Evolutionary conservation across 1,140 invertebrate genomes (phyloP).

Genomic region (Arion vulgaris): DNA sequence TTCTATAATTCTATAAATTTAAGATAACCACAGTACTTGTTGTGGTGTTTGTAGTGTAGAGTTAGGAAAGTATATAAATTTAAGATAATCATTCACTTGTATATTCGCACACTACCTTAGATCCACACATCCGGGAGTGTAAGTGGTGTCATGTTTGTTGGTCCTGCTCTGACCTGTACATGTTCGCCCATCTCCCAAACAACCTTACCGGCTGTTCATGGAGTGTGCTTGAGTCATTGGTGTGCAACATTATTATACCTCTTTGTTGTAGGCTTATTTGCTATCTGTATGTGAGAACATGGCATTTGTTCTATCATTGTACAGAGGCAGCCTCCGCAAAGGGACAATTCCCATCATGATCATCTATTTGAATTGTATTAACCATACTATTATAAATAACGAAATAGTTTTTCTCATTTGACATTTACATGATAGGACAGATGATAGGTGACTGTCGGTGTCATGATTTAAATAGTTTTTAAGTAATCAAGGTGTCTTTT

Average conservation of each 20-base stretch:
- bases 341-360: slow-evolving; percentile 17
- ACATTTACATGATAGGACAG: no score
- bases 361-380: no score
- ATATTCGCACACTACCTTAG: slow-evolving; percentile 11
- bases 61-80: no score
- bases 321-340: neutral
- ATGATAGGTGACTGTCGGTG: no score
- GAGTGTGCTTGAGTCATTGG: slow-evolving; percentile 28
- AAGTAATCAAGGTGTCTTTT: no score
- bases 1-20: no score
- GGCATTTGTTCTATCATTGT: neutral
- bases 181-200: slow-evolving; percentile 10
- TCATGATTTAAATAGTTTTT: no score
- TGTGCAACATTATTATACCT: slow-evolving; percentile 17
- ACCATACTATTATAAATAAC: no score
- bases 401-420: no score
- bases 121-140: slow-evolving; percentile 7
- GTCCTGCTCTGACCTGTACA: neutral
- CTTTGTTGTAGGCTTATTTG: neutral
- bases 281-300: neutral
- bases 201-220: slow-evolving; percentile 24
- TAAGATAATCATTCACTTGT: neutral
- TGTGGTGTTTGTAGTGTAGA: no score
- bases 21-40: no score
- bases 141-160: neutral